Evolutionary conservation across 2,888 invertebrate species (phyloP), one percentile per base, ranked within the genome.

Genomic region (Ceraclea dissimilis): DNA sequence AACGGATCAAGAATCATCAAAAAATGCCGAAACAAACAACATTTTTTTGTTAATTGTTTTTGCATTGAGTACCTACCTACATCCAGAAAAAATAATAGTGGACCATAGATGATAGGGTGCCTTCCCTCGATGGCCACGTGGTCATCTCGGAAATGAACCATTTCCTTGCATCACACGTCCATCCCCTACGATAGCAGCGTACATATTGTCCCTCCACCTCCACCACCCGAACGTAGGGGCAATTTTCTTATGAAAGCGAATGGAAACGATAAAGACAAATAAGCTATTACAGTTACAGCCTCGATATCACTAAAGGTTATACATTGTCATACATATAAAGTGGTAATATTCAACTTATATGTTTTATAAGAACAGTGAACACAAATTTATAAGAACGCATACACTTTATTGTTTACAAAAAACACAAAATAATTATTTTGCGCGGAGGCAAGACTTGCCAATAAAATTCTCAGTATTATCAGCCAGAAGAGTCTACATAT

Each of bases 301-400:
- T 50, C 48, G 53, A 51, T 61, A 57, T 58, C 57, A 54, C 59
- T 61, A 61, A 58, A 60, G 61, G 61, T 61, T 60, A 61, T 60
- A 60, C 59, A 61, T 60, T 61, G 61, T 60, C 61, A 61, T 61
- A 61, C 61, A 61, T 61, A 61, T 60, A 61, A 61, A 61, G 56
- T 58, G 60, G 56, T 51, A 49, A 53, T 55, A 60, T 60, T 61
- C 55, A 60, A 61, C 61, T 57, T 58, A 55, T 55, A 21, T n/a
- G n/a, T 53, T 46, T 13, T 39, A 11, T 8, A 11, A 31, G 31
- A n/a, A n/a, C n/a, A n/a, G n/a, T n/a, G n/a, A n/a, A n/a, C n/a
- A n/a, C n/a, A n/a, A n/a, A n/a, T n/a, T n/a, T n/a, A n/a, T n/a
- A n/a, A n/a, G n/a, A n/a, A n/a, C n/a, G n/a, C n/a, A n/a, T n/a